Evolutionary conservation across 2,113 vertebrate species (phyloP).

Genomic region (Hippocampus guttulatus): DNA sequence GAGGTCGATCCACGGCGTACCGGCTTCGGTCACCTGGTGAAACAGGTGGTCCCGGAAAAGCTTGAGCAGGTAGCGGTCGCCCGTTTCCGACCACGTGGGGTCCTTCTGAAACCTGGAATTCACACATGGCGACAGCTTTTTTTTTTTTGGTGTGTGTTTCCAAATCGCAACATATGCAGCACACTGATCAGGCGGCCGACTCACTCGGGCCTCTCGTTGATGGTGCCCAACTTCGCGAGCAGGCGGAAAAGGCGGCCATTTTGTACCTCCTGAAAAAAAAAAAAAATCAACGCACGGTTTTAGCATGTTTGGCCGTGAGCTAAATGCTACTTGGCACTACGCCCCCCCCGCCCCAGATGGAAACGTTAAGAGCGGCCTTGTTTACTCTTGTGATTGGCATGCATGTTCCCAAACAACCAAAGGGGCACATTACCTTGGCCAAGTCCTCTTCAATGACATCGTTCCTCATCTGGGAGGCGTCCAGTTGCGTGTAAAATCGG

Average conservation of each 20-base stretch:
- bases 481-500: conserved; percentile 96
- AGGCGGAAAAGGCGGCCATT: conserved; percentile 98
- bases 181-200: conserved; percentile 34
- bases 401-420: not conserved
- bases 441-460: conserved; percentile 98
- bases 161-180: not conserved
- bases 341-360: too few species aligned
- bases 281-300: not conserved
- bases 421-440: conserved; percentile 81
- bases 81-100: conserved; percentile 96
- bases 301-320: not conserved
- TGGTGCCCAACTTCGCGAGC: conserved; percentile 97
- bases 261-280: conserved; percentile 86
- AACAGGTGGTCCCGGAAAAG: conserved; percentile 99
- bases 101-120: conserved; percentile 92
- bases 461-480: conserved; percentile 98
- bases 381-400: not conserved
- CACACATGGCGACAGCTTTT: not conserved
- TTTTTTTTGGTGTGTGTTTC: too few species aligned
- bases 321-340: too few species aligned
- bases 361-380: too few species aligned
- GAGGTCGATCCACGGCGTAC: conserved; percentile 97
- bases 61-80: conserved; percentile 96
- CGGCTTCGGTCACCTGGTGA: conserved; percentile 97
- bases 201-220: conserved; percentile 99